phyloP scores from a whole-genome alignment of 1,140 invertebrate species.

The Ceratosolen fusciceps region DNA sequence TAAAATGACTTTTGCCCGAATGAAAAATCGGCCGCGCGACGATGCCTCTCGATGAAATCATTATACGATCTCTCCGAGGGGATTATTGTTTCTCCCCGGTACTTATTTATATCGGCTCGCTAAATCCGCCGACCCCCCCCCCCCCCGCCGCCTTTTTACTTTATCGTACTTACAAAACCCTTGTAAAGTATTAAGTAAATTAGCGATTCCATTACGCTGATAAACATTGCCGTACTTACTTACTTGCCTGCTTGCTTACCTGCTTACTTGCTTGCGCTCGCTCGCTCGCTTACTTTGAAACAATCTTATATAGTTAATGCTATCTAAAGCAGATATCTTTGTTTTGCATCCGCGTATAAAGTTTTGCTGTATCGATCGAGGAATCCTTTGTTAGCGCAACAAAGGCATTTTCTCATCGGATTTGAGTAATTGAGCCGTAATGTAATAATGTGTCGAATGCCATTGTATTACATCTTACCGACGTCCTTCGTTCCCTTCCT shows the following conservation, averaged over 20 bases:
- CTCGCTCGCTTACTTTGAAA: not conserved
- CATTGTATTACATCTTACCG: not conserved
- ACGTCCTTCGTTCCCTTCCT: not conserved
- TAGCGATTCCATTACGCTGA: not conserved
- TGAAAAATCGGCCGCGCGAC: not conserved
- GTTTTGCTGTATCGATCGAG: not conserved
- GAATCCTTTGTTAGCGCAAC: slow-evolving; percentile 19
- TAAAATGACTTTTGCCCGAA: not conserved
- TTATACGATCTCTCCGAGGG: not conserved
- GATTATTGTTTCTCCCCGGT: not conserved
- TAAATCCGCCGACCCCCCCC: too few species aligned
- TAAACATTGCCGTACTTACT: not conserved
- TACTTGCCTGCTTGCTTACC: too few species aligned
- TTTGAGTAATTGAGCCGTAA: slow-evolving; percentile 28
- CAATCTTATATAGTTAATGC: not conserved
- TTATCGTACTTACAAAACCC: not conserved
- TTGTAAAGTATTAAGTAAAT: not conserved
- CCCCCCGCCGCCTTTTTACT: too few species aligned
- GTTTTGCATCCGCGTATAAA: not conserved
- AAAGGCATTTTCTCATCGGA: slow-evolving; percentile 28
- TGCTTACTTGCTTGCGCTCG: too few species aligned
- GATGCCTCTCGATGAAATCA: not conserved
- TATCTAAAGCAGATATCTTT: slow-evolving; percentile 1
- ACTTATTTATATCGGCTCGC: too few species aligned
- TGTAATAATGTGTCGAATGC: not conserved